These are phyloP conservation scores for Salmo trutta DNA, from an alignment of 2,797 vertebrate genomes.

Conservation along the genomic window DNA sequence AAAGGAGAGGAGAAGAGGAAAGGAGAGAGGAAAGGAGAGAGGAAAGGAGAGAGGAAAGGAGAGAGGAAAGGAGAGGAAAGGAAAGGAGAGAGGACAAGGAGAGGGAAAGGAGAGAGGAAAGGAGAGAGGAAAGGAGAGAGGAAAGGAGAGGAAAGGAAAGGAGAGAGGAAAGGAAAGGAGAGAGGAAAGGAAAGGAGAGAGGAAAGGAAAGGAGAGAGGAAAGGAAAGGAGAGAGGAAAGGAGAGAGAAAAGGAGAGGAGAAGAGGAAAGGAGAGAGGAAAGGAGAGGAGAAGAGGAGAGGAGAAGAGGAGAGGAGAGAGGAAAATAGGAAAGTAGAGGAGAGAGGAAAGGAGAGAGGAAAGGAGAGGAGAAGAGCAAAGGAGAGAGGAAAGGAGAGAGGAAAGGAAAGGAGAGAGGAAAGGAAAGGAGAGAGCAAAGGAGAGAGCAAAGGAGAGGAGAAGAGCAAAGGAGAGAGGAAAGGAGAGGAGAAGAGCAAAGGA, in stretches of 20 bases:
- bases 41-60: too few species aligned
- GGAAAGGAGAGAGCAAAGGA: not conserved
- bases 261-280: not conserved
- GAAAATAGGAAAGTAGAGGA: not conserved
- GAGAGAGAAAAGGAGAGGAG: too few species aligned
- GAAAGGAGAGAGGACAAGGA: not conserved
- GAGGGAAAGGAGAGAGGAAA: not conserved
- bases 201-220: not conserved
- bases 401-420: not conserved
- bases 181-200: constrained; percentile 15
- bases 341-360: constrained; percentile 9
- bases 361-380: too few species aligned
- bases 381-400: not conserved
- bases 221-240: too few species aligned
- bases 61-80: too few species aligned
- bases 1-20: too few species aligned
- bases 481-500: too few species aligned
- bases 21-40: too few species aligned
- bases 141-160: not conserved
- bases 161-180: too few species aligned
- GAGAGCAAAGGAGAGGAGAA: constrained; percentile 5
- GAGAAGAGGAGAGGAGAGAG: too few species aligned
- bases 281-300: not conserved
- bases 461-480: not conserved
- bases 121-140: not conserved